Percentiles rank a stretch among this genome's conserved stretches.
Conservation (phyloP, 2,113 vertebrate genomes). For the Chamaetylas fuelleborni region DNA sequence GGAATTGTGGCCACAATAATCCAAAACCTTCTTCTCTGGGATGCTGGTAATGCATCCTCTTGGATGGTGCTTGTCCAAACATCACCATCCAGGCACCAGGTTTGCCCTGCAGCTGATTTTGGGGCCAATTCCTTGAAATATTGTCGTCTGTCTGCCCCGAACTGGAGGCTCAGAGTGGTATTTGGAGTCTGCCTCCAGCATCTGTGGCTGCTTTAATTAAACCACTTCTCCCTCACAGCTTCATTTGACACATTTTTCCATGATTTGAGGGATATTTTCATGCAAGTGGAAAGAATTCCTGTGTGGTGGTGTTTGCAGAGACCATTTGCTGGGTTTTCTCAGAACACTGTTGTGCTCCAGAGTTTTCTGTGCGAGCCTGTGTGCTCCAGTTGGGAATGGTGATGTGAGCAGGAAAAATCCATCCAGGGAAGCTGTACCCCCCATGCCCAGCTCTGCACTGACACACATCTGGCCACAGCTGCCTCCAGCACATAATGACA, state of each 20-base stretch:
- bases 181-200: background rate
- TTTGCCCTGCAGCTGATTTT: background rate
- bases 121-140: background rate
- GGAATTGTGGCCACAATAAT: background rate
- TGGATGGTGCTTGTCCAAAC: background rate
- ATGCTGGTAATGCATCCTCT: rapidly evolving
- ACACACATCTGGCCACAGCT: background rate
- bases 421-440: background rate
- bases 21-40: background rate
- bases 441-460: background rate
- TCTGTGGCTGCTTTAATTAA: background rate
- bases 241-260: background rate
- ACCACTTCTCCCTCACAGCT: background rate
- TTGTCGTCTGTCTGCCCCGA: background rate
- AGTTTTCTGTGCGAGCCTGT: background rate
- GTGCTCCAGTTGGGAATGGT: background rate
- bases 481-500: rapidly evolving
- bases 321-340: background rate
- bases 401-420: background rate
- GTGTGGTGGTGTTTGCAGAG: background rate
- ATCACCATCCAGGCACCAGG: background rate
- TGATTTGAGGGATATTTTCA: constrained; percentile 3
- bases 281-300: constrained; percentile 40
- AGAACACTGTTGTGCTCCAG: background rate
- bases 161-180: background rate